A percentile compares a stretch with the other conserved stretches of the same genome.
Evolutionary conservation across 2,113 vertebrate genomes (phyloP).

Genomic region (Oxyruncus cristatus): DNA sequence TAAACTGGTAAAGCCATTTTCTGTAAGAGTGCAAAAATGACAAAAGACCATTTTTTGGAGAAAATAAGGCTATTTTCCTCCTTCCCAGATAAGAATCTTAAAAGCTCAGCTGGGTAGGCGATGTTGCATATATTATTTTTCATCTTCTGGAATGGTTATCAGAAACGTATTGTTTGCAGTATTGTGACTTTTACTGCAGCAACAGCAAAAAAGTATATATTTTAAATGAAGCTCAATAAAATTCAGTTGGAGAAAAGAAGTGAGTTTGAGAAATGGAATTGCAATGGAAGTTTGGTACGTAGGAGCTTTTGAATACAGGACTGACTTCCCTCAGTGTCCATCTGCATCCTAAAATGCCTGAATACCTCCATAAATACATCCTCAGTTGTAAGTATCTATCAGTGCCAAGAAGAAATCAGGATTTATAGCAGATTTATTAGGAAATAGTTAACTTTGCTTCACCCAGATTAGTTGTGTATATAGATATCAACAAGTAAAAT

Average conservation of each 20-base stretch:
- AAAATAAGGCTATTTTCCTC: not conserved
- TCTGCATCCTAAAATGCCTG: not conserved
- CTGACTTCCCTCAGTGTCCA: not conserved
- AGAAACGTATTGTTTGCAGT: not conserved
- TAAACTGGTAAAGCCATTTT: not conserved
- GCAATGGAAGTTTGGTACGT: not conserved
- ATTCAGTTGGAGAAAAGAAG: not conserved
- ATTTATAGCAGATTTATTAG: not conserved
- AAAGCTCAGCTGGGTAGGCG: not conserved
- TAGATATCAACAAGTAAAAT: not conserved
- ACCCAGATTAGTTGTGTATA: not conserved
- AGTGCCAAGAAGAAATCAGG: not conserved
- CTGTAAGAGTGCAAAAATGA: not conserved
- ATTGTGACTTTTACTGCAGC: conserved; percentile 1
- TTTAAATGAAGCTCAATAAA: not conserved
- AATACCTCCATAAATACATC: not conserved
- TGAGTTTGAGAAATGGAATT: not conserved
- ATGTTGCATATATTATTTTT: conserved; percentile 23
- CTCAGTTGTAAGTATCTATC: not conserved
- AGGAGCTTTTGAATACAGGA: not conserved
- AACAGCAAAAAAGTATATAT: not conserved
- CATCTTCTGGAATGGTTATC: not conserved
- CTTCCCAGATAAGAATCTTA: conserved; percentile 5
- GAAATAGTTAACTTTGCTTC: not conserved
- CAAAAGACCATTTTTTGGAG: not conserved